Evolutionary conservation across 2,113 vertebrate species (phyloP).

Genomic region (Silurus glanis): DNA sequence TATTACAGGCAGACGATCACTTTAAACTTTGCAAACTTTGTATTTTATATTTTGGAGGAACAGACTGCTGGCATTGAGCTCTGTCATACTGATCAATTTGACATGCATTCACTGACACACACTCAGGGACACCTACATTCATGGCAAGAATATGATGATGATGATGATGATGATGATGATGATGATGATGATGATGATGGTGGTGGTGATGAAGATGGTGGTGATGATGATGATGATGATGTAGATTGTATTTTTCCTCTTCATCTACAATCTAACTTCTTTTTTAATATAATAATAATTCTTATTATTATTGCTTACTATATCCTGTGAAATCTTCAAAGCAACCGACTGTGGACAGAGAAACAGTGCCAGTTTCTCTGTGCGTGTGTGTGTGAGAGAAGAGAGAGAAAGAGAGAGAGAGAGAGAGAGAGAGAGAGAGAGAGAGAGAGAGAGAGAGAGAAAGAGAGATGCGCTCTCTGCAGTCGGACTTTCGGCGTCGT

Average conservation of each 20-base stretch:
- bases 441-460: constrained; percentile 52
- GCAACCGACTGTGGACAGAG: neutral
- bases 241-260: too few species aligned
- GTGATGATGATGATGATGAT: too few species aligned
- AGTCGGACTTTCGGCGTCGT: constrained; percentile 69
- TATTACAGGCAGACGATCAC: too few species aligned
- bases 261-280: too few species aligned
- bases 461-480: constrained; percentile 62
- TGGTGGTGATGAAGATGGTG: too few species aligned
- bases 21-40: too few species aligned
- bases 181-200: neutral
- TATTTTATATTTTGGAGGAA: too few species aligned
- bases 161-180: neutral
- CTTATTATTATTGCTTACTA: neutral
- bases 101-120: constrained; percentile 8
- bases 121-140: neutral
- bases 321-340: neutral
- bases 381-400: neutral
- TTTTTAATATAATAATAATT: neutral
- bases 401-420: constrained; percentile 25
- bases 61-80: neutral
- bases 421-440: constrained; percentile 42
- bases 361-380: neutral
- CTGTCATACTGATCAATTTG: constrained; percentile 52
- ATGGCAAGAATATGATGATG: neutral